A percentile compares a stretch with the other conserved stretches of the same genome.
phyloP scores from a whole-genome alignment of 2,797 vertebrate species.

The Cryptoblepharus egeriae region DNA sequence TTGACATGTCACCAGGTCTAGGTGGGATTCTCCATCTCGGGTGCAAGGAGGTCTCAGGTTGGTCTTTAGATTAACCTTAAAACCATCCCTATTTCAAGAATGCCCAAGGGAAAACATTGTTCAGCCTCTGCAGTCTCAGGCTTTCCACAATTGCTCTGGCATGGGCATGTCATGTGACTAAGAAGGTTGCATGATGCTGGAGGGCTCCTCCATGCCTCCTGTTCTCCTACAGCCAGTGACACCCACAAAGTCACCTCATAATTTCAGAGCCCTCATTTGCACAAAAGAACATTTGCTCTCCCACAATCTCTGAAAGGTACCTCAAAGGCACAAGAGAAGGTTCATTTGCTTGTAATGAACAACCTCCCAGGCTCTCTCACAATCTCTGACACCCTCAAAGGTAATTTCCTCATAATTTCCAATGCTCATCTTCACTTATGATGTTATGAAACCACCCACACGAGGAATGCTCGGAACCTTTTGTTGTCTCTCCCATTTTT shows the following conservation, averaged over 20 bases:
- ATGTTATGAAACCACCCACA: background rate
- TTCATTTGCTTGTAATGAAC: background rate
- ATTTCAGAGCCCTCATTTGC: background rate
- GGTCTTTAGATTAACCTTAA: background rate
- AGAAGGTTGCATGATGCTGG: background rate
- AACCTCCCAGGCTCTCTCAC: background rate
- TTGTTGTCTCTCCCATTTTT: background rate
- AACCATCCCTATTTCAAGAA: background rate
- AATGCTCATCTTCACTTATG: background rate
- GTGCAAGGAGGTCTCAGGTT: no score
- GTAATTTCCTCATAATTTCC: background rate
- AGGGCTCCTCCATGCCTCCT: background rate
- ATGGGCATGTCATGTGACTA: no score
- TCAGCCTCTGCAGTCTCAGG: background rate
- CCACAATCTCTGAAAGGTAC: background rate
- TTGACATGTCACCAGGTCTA: no score
- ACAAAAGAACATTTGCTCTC: background rate
- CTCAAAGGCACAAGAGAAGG: no score
- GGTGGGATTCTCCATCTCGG: no score
- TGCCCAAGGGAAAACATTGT: background rate
- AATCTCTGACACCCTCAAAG: background rate
- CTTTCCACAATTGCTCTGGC: background rate
- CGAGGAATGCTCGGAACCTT: background rate
- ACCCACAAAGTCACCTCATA: background rate
- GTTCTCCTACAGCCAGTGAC: background rate